phyloP scores from a whole-genome alignment of 1,140 invertebrate species.

The Plodia interpunctella region DNA sequence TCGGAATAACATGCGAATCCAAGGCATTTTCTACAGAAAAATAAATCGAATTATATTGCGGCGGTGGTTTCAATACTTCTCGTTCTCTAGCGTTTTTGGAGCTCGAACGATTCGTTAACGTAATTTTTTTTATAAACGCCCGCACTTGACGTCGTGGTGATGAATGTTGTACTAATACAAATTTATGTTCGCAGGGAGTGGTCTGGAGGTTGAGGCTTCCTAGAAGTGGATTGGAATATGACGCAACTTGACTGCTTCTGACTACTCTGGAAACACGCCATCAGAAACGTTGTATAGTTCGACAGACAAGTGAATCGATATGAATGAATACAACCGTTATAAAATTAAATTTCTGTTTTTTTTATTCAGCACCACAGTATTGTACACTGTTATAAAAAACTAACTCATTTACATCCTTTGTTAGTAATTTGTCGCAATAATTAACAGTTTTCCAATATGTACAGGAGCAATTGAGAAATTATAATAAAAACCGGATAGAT shows the following conservation, averaged over 20 bases:
- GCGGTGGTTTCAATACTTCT: not conserved
- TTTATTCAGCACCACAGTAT: too few relatives aligned
- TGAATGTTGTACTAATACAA: not conserved
- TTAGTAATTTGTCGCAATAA: too few relatives aligned
- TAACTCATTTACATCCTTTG: too few relatives aligned
- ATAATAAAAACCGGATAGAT: not conserved
- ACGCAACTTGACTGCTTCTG: not conserved
- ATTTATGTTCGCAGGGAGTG: constrained; percentile 26
- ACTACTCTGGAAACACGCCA: constrained; percentile 2
- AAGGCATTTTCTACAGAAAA: not conserved
- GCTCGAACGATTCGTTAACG: not conserved
- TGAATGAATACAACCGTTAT: too few relatives aligned
- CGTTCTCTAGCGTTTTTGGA: not conserved
- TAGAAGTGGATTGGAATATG: not conserved
- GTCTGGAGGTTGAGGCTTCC: constrained; percentile 25
- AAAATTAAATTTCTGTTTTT: too few relatives aligned
- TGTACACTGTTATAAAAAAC: too few relatives aligned
- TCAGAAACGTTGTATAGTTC: constrained; percentile 13
- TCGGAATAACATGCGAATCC: not conserved
- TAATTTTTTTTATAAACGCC: not conserved
- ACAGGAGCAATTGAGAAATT: too few relatives aligned
- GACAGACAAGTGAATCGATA: too few relatives aligned
- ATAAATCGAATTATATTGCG: not conserved
- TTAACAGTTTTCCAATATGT: too few relatives aligned
- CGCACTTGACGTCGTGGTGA: not conserved